phyloP scores from a whole-genome alignment of 2,888 invertebrate genomes.

The Lypha dubia region DNA sequence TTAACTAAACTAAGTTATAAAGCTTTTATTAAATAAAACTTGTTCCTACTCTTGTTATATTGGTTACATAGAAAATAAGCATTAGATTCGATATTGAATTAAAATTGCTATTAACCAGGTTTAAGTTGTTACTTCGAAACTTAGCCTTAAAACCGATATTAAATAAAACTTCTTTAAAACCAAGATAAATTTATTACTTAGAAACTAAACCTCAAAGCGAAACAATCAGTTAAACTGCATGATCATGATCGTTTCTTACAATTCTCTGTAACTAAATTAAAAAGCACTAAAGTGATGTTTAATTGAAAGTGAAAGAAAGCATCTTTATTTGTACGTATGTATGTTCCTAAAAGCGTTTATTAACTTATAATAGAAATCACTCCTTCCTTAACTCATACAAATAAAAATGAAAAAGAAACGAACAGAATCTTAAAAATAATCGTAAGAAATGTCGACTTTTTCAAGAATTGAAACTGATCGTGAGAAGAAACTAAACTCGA shows the following conservation, averaged over 20 bases:
- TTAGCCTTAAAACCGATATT: too few species aligned
- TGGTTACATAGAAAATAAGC: too few species aligned
- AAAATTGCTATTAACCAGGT: too few species aligned
- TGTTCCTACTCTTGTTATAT: too few species aligned
- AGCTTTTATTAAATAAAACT: too few species aligned
- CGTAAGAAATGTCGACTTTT: slow-evolving; percentile 55
- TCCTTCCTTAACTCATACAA: slow-evolving; percentile 66
- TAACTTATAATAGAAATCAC: slow-evolving; percentile 62
- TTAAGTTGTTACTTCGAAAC: too few species aligned
- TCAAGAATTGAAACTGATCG: slow-evolving; percentile 65
- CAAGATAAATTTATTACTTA: neutral
- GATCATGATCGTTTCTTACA: slow-evolving; percentile 7
- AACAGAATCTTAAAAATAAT: neutral
- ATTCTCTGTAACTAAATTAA: neutral
- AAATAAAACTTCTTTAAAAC: neutral
- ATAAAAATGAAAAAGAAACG: slow-evolving; percentile 1
- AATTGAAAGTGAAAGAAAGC: slow-evolving; percentile 69
- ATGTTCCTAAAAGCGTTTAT: slow-evolving; percentile 54
- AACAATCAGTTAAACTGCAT: neutral
- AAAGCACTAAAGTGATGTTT: slow-evolving; percentile 14
- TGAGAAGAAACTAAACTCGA: slow-evolving; percentile 63
- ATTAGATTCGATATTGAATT: too few species aligned
- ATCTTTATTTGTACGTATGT: slow-evolving; percentile 33
- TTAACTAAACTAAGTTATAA: too few species aligned
- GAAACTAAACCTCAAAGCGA: neutral